Percentiles rank a stretch among this genome's conserved stretches.
phyloP scores from a whole-genome alignment of 2,888 invertebrate species.

The Lepidochrysops patricia region DNA sequence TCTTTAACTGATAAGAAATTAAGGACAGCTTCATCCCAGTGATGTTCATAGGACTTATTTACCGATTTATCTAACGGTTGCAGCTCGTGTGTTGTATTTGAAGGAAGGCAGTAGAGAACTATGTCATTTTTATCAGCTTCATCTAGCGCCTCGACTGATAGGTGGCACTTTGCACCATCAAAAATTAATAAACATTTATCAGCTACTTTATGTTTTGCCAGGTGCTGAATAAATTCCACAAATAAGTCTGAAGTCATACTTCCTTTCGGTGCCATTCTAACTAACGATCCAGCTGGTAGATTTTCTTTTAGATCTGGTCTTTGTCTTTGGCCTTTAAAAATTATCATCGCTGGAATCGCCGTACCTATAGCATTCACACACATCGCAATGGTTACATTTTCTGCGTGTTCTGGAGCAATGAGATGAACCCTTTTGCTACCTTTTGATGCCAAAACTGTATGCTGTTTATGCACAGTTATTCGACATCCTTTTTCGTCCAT shows the following conservation, averaged over 20 bases:
- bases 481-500: slow-evolving; percentile 22
- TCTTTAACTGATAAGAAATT: slow-evolving; percentile 20
- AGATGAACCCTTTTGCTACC: slow-evolving; percentile 19
- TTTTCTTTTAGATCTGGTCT: slow-evolving; percentile 21
- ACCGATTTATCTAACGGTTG: slow-evolving; percentile 26
- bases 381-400: slow-evolving; percentile 17
- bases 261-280: slow-evolving; percentile 21
- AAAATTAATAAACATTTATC: slow-evolving; percentile 24
- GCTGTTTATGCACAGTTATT: slow-evolving; percentile 21
- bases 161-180: slow-evolving; percentile 23
- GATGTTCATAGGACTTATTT: slow-evolving; percentile 24
- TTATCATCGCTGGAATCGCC: slow-evolving; percentile 20
- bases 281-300: slow-evolving; percentile 15
- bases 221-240: slow-evolving; percentile 23
- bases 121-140: slow-evolving; percentile 23
- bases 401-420: slow-evolving; percentile 14
- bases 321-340: slow-evolving; percentile 23
- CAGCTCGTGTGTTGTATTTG: slow-evolving; percentile 25
- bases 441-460: slow-evolving; percentile 19
- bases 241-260: slow-evolving; percentile 24
- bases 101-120: slow-evolving; percentile 24
- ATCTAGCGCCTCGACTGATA: slow-evolving; percentile 24
- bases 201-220: slow-evolving; percentile 23
- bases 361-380: slow-evolving; percentile 20
- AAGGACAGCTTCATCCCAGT: slow-evolving; percentile 23